phyloP scores from a whole-genome alignment of 2,113 vertebrate genomes.

The Condylura cristata region DNA sequence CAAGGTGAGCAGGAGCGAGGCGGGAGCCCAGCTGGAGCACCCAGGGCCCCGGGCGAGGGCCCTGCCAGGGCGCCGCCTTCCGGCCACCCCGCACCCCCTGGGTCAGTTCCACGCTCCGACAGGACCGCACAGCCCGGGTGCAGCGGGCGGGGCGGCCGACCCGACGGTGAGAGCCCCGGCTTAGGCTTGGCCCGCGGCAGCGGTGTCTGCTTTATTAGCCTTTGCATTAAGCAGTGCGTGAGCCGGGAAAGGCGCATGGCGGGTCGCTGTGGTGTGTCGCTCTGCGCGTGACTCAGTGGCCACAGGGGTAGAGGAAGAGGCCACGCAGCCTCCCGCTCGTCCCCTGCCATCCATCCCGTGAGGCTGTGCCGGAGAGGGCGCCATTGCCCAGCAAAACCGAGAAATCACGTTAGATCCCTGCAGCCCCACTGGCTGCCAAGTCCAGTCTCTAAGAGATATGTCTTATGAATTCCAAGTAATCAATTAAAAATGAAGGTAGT shows the following conservation, averaged over 20 bases:
- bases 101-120: too few relatives aligned
- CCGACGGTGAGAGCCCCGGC: too few relatives aligned
- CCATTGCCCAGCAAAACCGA: neutral
- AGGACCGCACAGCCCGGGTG: too few relatives aligned
- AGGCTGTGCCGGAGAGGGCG: neutral
- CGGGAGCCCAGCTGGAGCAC: too few relatives aligned
- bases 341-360: neutral
- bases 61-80: too few relatives aligned
- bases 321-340: neutral
- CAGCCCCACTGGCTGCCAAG: neutral
- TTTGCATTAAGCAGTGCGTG: neutral
- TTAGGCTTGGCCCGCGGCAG: too few relatives aligned
- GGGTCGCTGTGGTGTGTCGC: neutral
- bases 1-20: conserved; percentile 75
- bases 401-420: neutral
- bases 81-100: too few relatives aligned
- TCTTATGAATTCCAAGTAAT: conserved; percentile 30
- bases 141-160: too few relatives aligned
- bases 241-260: neutral
- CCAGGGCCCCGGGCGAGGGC: too few relatives aligned
- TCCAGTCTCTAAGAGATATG: neutral
- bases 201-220: too few relatives aligned
- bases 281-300: neutral
- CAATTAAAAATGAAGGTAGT: neutral
- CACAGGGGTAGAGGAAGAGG: neutral